phyloP scores from a whole-genome alignment of 2,888 invertebrate species.

The Eupithecia subfuscata region DNA sequence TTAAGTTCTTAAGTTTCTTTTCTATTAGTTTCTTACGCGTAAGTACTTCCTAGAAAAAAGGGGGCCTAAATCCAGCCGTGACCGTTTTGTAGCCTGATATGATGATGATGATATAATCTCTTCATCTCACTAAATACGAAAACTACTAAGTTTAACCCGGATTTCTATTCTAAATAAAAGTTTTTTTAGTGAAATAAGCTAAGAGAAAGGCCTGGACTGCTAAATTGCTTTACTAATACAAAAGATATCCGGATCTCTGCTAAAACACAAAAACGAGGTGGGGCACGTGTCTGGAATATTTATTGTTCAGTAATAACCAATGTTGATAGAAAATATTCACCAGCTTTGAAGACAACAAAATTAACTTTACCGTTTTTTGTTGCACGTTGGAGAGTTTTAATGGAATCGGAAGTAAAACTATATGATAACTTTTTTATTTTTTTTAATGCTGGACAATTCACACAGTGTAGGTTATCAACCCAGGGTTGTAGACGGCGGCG shows the following conservation, averaged over 20 bases:
- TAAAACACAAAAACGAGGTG: conserved; percentile 57
- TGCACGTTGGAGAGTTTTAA: background rate
- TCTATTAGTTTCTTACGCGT: no score
- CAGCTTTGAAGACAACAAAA: background rate
- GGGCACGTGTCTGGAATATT: conserved; percentile 6
- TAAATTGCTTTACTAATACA: conserved; percentile 82
- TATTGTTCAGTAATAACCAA: conserved; percentile 4
- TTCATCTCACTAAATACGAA: background rate
- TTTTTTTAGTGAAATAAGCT: conserved; percentile 3
- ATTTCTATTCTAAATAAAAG: background rate
- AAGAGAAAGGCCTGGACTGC: conserved; percentile 14
- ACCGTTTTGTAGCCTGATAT: background rate
- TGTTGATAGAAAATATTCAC: background rate
- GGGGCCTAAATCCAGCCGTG: background rate
- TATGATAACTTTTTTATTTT: no score
- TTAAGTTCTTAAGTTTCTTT: no score
- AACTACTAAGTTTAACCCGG: background rate
- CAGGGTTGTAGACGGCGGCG: no score
- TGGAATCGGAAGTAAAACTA: background rate
- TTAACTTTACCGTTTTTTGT: background rate
- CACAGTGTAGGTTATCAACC: no score
- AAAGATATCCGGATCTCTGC: conserved; percentile 70
- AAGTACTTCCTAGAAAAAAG: no score
- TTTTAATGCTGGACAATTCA: no score
- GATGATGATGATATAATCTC: background rate